phyloP scores from a whole-genome alignment of 1,140 invertebrate genomes.

The Riptortus pedestris region DNA sequence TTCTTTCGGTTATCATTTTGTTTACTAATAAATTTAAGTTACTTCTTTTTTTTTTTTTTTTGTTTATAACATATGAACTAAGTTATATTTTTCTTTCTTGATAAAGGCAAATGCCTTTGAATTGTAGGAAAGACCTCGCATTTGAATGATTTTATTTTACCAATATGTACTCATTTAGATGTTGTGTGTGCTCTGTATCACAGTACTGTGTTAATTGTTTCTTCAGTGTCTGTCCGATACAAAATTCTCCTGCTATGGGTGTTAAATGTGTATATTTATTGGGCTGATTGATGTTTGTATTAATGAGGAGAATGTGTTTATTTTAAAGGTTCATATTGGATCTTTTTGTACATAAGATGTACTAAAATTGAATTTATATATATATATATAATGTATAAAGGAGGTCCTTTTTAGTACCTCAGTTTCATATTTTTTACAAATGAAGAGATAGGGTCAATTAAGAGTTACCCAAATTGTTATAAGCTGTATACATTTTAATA shows the following conservation, averaged over 20 bases:
- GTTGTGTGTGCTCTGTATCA: neutral
- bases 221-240: neutral
- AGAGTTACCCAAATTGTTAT: conserved; percentile 23
- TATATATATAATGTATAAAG: neutral
- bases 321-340: conserved; percentile 4
- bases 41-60: neutral
- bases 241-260: neutral
- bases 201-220: conserved; percentile 1
- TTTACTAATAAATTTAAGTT: neutral
- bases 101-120: neutral
- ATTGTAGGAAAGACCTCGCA: conserved; percentile 16
- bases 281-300: conserved; percentile 12
- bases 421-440: conserved; percentile 10
- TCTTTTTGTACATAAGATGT: conserved; percentile 3
- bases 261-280: conserved; percentile 2
- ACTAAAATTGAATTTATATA: conserved; percentile 7
- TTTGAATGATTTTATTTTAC: conserved; percentile 2
- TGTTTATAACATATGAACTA: neutral
- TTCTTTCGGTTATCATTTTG: neutral
- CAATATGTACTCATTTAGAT: neutral
- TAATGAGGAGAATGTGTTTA: neutral
- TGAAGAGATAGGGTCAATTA: conserved; percentile 21
- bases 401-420: neutral
- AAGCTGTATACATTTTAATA: conserved; percentile 14
- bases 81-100: neutral